A percentile compares a stretch with the other conserved stretches of the same genome.
Conservation (phyloP, 2,797 vertebrate genomes). For the Arnoldichthys spilopterus region DNA sequence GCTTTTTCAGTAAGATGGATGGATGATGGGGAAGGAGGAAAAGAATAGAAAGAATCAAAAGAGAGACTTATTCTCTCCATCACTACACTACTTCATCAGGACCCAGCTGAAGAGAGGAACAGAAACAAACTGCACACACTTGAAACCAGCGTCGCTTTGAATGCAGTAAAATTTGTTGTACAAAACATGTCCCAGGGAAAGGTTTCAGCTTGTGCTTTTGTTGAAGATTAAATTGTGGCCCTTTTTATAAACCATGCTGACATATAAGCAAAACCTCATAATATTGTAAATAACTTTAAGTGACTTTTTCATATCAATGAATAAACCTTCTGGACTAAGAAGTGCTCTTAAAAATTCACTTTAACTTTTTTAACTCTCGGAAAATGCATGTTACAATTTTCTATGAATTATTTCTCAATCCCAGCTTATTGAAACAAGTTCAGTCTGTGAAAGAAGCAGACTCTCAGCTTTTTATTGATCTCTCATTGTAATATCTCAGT, state of each 20-base stretch:
- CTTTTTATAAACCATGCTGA: neutral
- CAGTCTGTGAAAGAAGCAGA: no score
- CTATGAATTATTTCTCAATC: no score
- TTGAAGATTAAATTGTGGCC: neutral
- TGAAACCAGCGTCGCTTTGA: neutral
- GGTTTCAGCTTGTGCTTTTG: neutral
- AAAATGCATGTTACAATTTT: no score
- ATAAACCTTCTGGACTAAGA: no score
- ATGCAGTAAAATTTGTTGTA: neutral
- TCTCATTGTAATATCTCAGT: no score
- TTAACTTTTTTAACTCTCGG: no score
- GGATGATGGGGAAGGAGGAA: neutral
- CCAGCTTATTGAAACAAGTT: no score
- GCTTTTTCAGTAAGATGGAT: neutral
- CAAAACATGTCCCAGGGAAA: neutral
- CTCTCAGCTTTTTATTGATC: no score
- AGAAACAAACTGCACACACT: neutral
- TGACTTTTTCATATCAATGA: neutral
- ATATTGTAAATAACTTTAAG: neutral
- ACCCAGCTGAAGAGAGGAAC: neutral
- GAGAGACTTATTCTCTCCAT: slow-evolving; percentile 1
- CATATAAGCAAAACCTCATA: no score
- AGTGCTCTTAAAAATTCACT: no score
- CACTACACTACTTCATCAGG: neutral
- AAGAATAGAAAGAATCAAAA: neutral